phyloP scores from a whole-genome alignment of 2,113 vertebrate genomes.

The Phrynocephalus versicolor region DNA sequence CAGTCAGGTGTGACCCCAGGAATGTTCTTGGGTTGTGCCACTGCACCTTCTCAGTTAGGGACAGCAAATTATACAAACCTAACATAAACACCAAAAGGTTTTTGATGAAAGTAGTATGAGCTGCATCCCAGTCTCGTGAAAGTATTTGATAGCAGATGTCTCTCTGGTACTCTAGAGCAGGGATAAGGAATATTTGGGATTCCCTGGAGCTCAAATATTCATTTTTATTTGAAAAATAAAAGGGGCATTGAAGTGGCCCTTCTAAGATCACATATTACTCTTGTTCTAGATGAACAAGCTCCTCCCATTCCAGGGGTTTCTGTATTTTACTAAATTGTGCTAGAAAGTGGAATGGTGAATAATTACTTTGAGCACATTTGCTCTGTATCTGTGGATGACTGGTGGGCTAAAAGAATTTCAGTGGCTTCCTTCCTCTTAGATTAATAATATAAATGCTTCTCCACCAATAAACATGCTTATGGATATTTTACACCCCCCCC shows the following conservation, averaged over 20 bases:
- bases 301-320: neutral
- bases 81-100: too few species aligned
- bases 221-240: too few species aligned
- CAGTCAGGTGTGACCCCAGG: too few species aligned
- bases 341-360: neutral
- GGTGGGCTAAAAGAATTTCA: neutral
- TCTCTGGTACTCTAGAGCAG: neutral
- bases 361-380: too few species aligned
- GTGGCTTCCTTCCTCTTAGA: neutral
- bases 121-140: neutral
- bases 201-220: too few species aligned
- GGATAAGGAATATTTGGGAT: too few species aligned
- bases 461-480: neutral
- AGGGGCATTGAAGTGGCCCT: too few species aligned
- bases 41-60: too few species aligned
- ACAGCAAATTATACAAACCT: too few species aligned
- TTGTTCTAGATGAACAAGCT: neutral
- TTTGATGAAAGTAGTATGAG: neutral
- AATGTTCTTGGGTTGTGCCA: too few species aligned
- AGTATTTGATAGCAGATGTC: neutral
- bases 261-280: too few species aligned
- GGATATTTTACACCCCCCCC: neutral
- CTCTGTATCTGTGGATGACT: neutral
- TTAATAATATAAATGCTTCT: too few species aligned
- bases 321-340: neutral